Evolutionary conservation across 2,113 vertebrate species (phyloP).

Genomic region (Oncorhynchus tshawytscha): DNA sequence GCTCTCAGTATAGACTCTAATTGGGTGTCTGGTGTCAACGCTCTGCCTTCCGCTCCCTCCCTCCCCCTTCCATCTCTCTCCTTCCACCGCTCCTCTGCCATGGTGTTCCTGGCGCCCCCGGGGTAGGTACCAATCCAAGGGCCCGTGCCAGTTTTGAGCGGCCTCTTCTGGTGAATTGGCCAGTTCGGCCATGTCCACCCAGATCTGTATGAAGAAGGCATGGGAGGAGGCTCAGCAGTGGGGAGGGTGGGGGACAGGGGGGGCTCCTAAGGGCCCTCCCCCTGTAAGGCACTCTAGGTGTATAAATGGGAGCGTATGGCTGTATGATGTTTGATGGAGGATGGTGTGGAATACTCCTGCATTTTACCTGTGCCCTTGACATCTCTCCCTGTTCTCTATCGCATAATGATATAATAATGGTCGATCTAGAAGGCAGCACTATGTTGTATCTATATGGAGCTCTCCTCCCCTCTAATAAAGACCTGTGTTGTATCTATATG

Average conservation of each 20-base stretch:
- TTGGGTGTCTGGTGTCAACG: constrained; percentile 4
- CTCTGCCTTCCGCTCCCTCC: neutral
- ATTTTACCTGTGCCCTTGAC: constrained; percentile 7
- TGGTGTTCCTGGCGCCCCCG: constrained; percentile 35
- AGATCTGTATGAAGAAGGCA: constrained; percentile 21
- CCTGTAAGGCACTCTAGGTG: neutral
- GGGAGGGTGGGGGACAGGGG: constrained; percentile 23
- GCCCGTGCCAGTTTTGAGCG: constrained; percentile 32
- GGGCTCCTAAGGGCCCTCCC: neutral
- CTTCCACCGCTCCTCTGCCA: constrained; percentile 21
- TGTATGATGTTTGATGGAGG: constrained; percentile 9
- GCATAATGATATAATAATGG: too few relatives aligned
- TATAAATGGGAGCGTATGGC: neutral
- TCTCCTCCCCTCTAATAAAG: too few relatives aligned
- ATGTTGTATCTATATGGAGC: too few relatives aligned
- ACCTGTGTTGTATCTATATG: too few relatives aligned
- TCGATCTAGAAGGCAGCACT: too few relatives aligned
- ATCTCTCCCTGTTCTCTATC: neutral
- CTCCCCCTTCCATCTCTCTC: neutral
- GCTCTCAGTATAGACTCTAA: constrained; percentile 13
- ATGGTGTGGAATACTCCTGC: constrained; percentile 9
- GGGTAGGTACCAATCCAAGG: constrained; percentile 39
- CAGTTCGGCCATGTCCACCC: constrained; percentile 27
- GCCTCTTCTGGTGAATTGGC: constrained; percentile 39
- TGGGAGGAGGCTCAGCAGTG: constrained; percentile 7